A percentile compares a stretch with the other conserved stretches of the same genome.
Evolutionary conservation across 2,113 vertebrate genomes (phyloP).

Genomic region (Aramus guarauna): DNA sequence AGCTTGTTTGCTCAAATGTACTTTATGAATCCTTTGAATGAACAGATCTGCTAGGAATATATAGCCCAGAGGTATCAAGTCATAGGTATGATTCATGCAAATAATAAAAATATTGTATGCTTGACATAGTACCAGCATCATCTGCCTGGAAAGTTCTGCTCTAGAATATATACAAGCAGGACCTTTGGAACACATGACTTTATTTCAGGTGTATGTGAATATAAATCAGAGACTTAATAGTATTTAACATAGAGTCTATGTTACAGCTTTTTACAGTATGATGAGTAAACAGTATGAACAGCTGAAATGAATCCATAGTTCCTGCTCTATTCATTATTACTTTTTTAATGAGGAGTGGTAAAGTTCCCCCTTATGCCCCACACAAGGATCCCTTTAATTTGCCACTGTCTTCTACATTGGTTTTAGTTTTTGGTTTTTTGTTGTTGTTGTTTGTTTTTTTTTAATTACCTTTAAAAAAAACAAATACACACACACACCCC

Average conservation of each 20-base stretch:
- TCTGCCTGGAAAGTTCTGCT: background rate
- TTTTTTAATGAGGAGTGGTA: background rate
- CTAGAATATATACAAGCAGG: background rate
- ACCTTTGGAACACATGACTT: background rate
- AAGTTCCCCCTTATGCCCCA: background rate
- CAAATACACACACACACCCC: background rate
- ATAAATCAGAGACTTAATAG: background rate
- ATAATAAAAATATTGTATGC: conserved; percentile 24
- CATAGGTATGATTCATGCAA: conserved; percentile 25
- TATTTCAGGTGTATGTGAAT: background rate
- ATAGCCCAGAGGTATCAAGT: background rate
- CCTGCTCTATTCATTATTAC: background rate
- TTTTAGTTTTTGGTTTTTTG: background rate
- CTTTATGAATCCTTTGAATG: conserved; percentile 53
- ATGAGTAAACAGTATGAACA: background rate
- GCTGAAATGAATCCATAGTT: background rate
- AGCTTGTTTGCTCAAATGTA: conserved; percentile 82
- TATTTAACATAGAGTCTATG: background rate
- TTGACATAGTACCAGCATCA: background rate
- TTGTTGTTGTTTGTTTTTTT: background rate
- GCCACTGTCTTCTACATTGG: background rate
- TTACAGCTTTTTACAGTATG: background rate
- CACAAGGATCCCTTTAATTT: background rate
- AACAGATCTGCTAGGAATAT: conserved; percentile 8
- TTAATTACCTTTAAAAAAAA: background rate